A percentile compares a stretch with the other conserved stretches of the same genome.
Conservation (phyloP, 2,113 vertebrate genomes). For the Phylloscopus whistleri region DNA sequence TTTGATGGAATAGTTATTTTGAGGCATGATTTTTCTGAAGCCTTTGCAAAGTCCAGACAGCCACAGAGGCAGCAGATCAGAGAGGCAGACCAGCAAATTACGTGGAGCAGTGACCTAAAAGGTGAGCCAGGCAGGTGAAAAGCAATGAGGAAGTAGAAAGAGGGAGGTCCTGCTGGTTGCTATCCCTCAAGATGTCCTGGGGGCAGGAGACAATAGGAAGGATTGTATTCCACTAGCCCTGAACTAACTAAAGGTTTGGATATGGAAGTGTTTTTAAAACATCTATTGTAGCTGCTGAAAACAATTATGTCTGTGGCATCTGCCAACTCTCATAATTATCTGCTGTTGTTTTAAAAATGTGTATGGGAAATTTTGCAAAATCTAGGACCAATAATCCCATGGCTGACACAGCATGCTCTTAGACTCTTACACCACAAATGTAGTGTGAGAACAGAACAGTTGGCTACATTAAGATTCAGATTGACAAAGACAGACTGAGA, state of each 20-base stretch:
- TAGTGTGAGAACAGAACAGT: neutral
- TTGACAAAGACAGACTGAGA: slow-evolving; percentile 2
- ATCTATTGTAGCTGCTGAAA: slow-evolving; percentile 20
- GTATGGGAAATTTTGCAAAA: slow-evolving; percentile 18
- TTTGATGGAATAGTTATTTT: neutral
- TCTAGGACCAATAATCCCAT: slow-evolving; percentile 27
- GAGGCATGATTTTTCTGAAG: neutral
- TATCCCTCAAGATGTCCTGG: neutral
- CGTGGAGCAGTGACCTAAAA: neutral
- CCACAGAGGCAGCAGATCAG: neutral
- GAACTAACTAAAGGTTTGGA: slow-evolving; percentile 1
- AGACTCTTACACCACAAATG: neutral
- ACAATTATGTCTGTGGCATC: slow-evolving; percentile 13
- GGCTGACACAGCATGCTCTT: slow-evolving; percentile 20
- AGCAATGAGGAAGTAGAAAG: neutral
- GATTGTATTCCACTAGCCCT: neutral
- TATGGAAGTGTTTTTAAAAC: slow-evolving; percentile 14
- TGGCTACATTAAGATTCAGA: slow-evolving; percentile 1
- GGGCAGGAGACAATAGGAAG: neutral
- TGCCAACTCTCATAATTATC: slow-evolving; percentile 1
- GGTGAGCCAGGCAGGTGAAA: neutral
- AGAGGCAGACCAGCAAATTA: neutral
- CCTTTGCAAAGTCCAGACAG: neutral
- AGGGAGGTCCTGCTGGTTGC: neutral
- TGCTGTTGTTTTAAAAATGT: slow-evolving; percentile 19